Percentiles rank a stretch among this genome's conserved stretches.
These are phyloP conservation scores for Hippolais icterina DNA, from an alignment of 2,113 vertebrate species.

Conservation along the genomic window DNA sequence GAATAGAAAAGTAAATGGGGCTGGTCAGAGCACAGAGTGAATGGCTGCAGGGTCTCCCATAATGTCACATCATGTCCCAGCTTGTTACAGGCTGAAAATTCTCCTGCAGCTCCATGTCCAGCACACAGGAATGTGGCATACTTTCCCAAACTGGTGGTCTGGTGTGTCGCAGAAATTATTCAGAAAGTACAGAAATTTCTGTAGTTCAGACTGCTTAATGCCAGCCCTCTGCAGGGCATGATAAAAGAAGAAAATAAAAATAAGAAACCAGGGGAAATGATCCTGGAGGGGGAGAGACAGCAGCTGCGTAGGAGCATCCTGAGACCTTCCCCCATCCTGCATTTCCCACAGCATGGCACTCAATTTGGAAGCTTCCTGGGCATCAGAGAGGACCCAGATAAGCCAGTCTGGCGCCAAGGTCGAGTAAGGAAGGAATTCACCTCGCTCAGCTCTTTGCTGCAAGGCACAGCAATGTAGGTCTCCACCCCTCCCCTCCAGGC, in stretches of 20 bases:
- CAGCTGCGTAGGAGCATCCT: not conserved
- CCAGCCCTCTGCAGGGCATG: fast-evolving
- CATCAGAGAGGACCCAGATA: not conserved
- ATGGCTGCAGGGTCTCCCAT: not conserved
- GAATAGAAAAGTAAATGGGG: not conserved
- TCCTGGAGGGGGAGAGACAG: not conserved
- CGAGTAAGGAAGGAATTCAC: not conserved
- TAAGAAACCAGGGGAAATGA: not conserved
- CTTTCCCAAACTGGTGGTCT: not conserved
- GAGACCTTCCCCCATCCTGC: not conserved
- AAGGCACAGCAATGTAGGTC: not conserved
- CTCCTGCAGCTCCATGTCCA: fast-evolving
- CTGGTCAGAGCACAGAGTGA: not conserved
- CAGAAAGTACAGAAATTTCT: not conserved
- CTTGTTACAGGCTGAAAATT: not conserved
- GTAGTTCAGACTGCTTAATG: not conserved
- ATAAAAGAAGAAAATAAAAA: not conserved
- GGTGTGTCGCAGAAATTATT: not conserved
- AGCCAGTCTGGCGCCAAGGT: constrained; percentile 24
- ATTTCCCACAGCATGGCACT: not conserved
- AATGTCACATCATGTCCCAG: not conserved
- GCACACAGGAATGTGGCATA: not conserved
- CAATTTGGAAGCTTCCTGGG: not conserved
- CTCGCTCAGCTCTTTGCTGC: not conserved
- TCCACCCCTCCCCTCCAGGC: not conserved